Conservation (phyloP, 1,140 invertebrate species). For the Teleogryllus occipitalis region DNA sequence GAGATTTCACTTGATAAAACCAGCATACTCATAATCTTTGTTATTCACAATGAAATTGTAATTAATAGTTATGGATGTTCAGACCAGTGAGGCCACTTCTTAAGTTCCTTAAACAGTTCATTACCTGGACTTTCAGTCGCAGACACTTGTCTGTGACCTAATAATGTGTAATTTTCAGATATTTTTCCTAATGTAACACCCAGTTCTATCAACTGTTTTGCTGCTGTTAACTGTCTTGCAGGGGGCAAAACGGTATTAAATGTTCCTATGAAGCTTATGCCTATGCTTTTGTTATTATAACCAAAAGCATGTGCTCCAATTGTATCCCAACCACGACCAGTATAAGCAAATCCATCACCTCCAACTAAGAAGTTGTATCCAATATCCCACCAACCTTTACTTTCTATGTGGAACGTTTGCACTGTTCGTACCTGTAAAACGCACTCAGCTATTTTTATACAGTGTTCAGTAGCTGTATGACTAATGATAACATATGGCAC, state of each 20-base stretch:
- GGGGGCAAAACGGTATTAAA: conserved; percentile 42
- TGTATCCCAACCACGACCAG: conserved; percentile 61
- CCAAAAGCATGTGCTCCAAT: conserved; percentile 55
- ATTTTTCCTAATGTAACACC: conserved; percentile 53
- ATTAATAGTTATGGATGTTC: neutral
- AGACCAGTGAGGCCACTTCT: conserved; percentile 32
- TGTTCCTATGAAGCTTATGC: conserved; percentile 50
- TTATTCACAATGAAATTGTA: too few relatives aligned
- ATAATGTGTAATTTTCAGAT: conserved; percentile 48
- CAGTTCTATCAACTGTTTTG: conserved; percentile 49
- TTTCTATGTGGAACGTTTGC: conserved; percentile 47
- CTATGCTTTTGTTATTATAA: conserved; percentile 57
- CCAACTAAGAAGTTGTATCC: conserved; percentile 60
- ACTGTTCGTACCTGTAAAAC: conserved; percentile 38
- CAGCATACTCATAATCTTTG: too few relatives aligned
- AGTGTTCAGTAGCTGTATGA: conserved; percentile 30
- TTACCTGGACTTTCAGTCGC: conserved; percentile 35
- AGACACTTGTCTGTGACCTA: conserved; percentile 58
- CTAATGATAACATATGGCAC: conserved; percentile 17
- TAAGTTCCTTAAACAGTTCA: conserved; percentile 32
- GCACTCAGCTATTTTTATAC: conserved; percentile 34
- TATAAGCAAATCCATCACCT: conserved; percentile 54
- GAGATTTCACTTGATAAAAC: too few relatives aligned
- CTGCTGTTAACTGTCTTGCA: conserved; percentile 46
- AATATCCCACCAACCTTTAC: conserved; percentile 58